Evolutionary conservation across 2,113 vertebrate genomes (phyloP).

Genomic region (Synodontis membranacea): DNA sequence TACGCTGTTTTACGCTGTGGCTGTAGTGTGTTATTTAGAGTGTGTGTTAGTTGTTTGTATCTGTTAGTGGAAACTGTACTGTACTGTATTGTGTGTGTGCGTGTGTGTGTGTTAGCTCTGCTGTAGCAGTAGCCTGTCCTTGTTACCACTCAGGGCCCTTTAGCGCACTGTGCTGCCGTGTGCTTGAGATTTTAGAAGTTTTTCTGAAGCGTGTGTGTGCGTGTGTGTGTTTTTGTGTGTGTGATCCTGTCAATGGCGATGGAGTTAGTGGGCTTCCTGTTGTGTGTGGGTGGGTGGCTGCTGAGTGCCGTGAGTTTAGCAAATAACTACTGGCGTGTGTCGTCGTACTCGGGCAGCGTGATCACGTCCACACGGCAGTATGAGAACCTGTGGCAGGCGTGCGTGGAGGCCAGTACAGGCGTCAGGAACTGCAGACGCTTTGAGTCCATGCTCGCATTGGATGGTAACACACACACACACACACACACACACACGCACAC

Average conservation of each 20-base stretch:
- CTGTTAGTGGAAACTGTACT: not conserved
- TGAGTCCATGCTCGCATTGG: constrained; percentile 68
- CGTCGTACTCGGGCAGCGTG: constrained; percentile 61
- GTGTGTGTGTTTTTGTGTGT: constrained; percentile 11
- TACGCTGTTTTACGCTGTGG: not conserved
- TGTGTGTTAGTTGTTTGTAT: not conserved
- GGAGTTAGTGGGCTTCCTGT: constrained; percentile 68
- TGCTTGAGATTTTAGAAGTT: not conserved
- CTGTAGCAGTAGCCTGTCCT: not conserved
- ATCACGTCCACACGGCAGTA: constrained; percentile 63
- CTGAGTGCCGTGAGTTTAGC: constrained; percentile 65
- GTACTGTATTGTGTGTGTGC: not conserved
- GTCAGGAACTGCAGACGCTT: constrained; percentile 71
- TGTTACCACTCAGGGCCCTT: not conserved
- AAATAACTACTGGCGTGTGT: constrained; percentile 71
- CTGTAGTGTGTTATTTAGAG: not conserved
- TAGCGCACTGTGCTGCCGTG: not conserved
- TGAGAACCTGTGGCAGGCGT: constrained; percentile 77
- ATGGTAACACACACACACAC: constrained; percentile 59
- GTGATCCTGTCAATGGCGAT: constrained; percentile 63
- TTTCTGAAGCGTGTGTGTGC: not conserved
- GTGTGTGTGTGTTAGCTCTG: not conserved
- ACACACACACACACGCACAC: not conserved
- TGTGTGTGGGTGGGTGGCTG: constrained; percentile 69
- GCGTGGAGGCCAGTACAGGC: constrained; percentile 71